phyloP scores from a whole-genome alignment of 2,113 vertebrate species.

The Amphiprion percula region DNA sequence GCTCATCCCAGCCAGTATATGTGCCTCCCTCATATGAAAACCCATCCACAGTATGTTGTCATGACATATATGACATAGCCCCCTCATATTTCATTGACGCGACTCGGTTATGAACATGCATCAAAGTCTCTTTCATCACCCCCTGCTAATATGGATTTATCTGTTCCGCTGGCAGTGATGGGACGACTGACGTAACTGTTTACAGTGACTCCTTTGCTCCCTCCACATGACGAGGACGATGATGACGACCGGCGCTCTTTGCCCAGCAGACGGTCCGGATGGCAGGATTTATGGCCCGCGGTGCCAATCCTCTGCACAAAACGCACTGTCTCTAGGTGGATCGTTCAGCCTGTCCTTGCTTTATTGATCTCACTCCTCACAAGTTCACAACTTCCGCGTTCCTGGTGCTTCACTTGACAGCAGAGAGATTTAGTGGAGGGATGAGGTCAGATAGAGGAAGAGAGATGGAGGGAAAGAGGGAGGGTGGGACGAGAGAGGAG shows the following conservation, averaged over 20 bases:
- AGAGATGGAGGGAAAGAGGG: conserved; percentile 62
- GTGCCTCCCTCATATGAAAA: conserved; percentile 54
- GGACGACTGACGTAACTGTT: conserved; percentile 81
- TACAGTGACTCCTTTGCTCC: conserved; percentile 67
- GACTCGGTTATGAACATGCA: conserved; percentile 65
- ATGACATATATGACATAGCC: conserved; percentile 76
- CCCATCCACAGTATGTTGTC: conserved; percentile 72
- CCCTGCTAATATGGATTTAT: conserved; percentile 85
- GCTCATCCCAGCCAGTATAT: conserved; percentile 43
- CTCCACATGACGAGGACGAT: conserved; percentile 62
- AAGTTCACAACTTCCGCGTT: conserved; percentile 85
- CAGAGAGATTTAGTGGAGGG: conserved; percentile 83
- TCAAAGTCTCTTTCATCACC: conserved; percentile 78
- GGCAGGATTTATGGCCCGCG: conserved; percentile 80
- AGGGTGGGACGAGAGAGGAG: conserved; percentile 33
- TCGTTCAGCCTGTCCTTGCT: conserved; percentile 84
- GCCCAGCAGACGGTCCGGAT: conserved; percentile 57
- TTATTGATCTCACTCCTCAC: conserved; percentile 85
- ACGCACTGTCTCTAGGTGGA: conserved; percentile 78
- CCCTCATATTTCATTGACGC: conserved; percentile 71
- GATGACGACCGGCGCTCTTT: conserved; percentile 54
- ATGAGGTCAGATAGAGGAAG: conserved; percentile 83
- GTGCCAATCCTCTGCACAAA: conserved; percentile 75
- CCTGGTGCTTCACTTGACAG: conserved; percentile 81
- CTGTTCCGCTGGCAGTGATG: conserved; percentile 73